Evolutionary conservation across 35 echinoderm and acorn worm genomes (phyloP).

Genomic region (Nesometra sesokonis): DNA sequence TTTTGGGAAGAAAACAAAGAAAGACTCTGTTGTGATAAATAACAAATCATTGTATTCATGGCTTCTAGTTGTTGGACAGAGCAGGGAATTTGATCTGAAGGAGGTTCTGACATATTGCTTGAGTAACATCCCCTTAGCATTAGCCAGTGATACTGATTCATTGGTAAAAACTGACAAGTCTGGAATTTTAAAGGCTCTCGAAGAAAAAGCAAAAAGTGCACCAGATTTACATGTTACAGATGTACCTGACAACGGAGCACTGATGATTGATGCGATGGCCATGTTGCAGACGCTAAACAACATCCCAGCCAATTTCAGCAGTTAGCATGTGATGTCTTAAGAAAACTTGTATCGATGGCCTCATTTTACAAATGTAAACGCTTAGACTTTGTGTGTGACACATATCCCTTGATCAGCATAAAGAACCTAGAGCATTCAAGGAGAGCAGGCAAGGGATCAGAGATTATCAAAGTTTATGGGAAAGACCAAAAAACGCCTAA

Average conservation of each 20-base stretch:
- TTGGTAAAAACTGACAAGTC: background rate
- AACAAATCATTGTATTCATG: background rate
- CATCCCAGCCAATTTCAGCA: slow-evolving; percentile 4
- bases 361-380: background rate
- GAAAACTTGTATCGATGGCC: slow-evolving; percentile 11
- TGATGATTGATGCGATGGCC: background rate
- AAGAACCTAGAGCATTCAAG: slow-evolving; percentile 34
- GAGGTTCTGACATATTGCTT: background rate
- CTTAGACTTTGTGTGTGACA: slow-evolving; percentile 57
- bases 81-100: background rate
- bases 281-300: background rate
- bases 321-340: background rate
- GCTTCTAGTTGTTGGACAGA: background rate
- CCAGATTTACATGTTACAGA: background rate
- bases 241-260: background rate
- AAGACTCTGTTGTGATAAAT: background rate
- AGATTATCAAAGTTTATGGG: background rate
- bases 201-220: background rate
- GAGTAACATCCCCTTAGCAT: background rate
- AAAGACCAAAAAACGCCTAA: background rate
- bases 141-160: background rate
- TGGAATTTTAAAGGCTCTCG: background rate
- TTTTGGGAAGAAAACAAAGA: background rate
- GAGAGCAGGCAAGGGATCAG: slow-evolving; percentile 35
- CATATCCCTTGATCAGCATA: slow-evolving; percentile 38